phyloP scores from a whole-genome alignment of 2,113 vertebrate genomes.

The Orthonyx spaldingii region DNA sequence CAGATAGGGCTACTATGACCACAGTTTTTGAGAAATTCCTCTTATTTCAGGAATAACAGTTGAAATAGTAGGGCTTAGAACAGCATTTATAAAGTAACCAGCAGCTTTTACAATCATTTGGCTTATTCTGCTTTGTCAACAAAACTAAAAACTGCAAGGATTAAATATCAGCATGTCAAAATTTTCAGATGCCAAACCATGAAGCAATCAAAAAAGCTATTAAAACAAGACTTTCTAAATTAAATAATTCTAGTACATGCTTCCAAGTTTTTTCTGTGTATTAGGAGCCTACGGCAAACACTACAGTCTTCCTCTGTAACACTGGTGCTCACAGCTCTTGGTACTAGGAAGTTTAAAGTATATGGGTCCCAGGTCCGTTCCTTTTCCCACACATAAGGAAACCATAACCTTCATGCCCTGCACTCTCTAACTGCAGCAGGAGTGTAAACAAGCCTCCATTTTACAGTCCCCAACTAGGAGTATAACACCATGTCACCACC shows the following conservation, averaged over 20 bases:
- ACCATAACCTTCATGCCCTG: neutral
- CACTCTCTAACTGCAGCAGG: accelerated
- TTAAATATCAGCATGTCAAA: neutral
- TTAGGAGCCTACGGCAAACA: neutral
- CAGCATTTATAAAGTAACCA: neutral
- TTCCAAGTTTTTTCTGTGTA: neutral
- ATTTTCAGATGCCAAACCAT: neutral
- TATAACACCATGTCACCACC: neutral
- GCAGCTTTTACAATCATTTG: neutral
- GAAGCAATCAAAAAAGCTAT: neutral
- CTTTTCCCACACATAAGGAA: neutral
- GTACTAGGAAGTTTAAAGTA: neutral
- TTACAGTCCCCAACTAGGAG: neutral
- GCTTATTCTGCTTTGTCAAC: neutral
- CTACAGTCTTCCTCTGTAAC: neutral
- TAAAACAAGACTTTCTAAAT: neutral
- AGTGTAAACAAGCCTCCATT: neutral
- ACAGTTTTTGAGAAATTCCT: neutral
- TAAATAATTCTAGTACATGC: neutral
- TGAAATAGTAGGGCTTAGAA: neutral
- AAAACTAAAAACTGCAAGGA: neutral
- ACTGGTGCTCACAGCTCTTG: neutral
- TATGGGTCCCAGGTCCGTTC: accelerated
- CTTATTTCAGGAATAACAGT: neutral
- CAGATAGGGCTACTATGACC: neutral